Evolutionary conservation across 1,140 invertebrate genomes (phyloP).

Genomic region (Aphidius ervi): DNA sequence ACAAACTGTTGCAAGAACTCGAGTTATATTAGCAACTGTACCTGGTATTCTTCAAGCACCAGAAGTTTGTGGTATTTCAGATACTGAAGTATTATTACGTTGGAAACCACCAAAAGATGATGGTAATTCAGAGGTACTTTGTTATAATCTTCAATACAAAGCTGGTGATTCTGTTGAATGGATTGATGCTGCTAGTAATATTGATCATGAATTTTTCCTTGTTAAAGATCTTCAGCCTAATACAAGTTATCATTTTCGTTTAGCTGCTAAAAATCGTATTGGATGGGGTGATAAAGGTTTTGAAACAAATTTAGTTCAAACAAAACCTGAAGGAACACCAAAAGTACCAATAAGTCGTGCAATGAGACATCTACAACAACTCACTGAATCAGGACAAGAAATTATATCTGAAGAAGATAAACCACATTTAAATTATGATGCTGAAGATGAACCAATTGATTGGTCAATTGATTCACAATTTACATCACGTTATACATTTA

Average conservation of each 20-base stretch:
- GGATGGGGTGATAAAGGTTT: conserved; percentile 87
- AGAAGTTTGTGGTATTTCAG: conserved; percentile 69
- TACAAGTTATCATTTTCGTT: conserved; percentile 81
- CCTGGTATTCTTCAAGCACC: conserved; percentile 85
- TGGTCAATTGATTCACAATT: conserved; percentile 66
- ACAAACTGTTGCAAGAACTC: conserved; percentile 69
- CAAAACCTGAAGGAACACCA: conserved; percentile 61
- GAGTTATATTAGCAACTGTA: conserved; percentile 68
- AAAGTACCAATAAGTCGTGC: conserved; percentile 73
- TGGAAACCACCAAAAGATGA: conserved; percentile 86
- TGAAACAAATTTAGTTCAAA: conserved; percentile 66
- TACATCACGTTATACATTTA: conserved; percentile 73
- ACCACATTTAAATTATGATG: conserved; percentile 66
- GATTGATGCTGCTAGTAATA: conserved; percentile 81
- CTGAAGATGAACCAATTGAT: conserved; percentile 69
- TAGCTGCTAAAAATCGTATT: conserved; percentile 85
- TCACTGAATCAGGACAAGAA: conserved; percentile 74
- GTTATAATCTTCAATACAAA: conserved; percentile 81
- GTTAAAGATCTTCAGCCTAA: conserved; percentile 72
- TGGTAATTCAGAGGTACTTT: conserved; percentile 77
- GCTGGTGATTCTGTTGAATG: conserved; percentile 74
- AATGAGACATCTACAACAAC: conserved; percentile 77
- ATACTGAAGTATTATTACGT: conserved; percentile 78
- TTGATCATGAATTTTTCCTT: conserved; percentile 91
- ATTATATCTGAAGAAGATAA: conserved; percentile 61